Evolutionary conservation across 2,113 vertebrate genomes (phyloP), one percentile per base, ranked within the genome.

Genomic region (Gambusia affinis): DNA sequence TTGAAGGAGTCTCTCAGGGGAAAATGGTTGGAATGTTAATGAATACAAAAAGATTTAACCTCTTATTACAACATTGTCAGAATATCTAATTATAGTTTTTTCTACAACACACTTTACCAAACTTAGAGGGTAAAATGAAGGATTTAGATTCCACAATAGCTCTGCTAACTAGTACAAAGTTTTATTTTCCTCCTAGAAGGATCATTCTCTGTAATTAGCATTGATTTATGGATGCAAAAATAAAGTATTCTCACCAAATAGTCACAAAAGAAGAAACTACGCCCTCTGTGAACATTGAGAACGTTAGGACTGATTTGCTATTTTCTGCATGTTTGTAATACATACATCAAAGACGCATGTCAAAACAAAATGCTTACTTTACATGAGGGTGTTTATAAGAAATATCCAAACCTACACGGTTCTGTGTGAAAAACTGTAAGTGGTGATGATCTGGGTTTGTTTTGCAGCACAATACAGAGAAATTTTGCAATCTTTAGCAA

Each of bases 21-120:
- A 28, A 19, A 70, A 54, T 39, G 65, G 15, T 75, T 65, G 64
- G 73, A 73, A 70, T 22, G n/a, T 71, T 74, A 72, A 83, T 73
- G 69, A 76, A 76, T 12, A 62, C 3, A 60, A 72, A 64, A 29
- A 44, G 28, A 19, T 44, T 70, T 47, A 67, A 35, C 27, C 5
- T 14, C 42, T 54, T 54, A 24, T 65, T 73, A 33, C 28, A 57
- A 64, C 60, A 63, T 39, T 44, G 68, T 30, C 4, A 64, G 64
- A 44, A 6, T 19, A 27, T 30, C 67, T 76, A 22, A 72, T 81
- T 74, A 62, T 42, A 39, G n/a, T 42, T 31, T 24, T 15, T 80
- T 6, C 8, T 33, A 5, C 35, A 63, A 57, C 14, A 4, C 0
- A 17, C 27, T 64, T 63, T 66, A 51, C 67, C 44, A 67, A 29